Conservation (phyloP, 1,140 invertebrate species). For the Nebria ingens region DNA sequence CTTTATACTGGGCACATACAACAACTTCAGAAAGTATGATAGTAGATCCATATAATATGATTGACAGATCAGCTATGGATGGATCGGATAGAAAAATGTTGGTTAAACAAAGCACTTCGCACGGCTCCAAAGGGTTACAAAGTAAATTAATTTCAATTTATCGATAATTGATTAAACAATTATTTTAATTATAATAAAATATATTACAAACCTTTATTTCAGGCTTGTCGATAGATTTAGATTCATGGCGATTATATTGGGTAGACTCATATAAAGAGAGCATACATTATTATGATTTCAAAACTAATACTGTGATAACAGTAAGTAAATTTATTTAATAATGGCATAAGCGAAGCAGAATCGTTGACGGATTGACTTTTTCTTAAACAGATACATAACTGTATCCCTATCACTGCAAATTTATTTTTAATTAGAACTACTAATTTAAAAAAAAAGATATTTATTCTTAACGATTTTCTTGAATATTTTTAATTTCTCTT, state of each 20-base stretch:
- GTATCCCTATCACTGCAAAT: too few species aligned
- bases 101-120: constrained; percentile 23
- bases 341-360: too few species aligned
- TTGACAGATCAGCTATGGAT: constrained; percentile 58
- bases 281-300: constrained; percentile 57
- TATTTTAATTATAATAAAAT: constrained; percentile 1
- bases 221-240: constrained; percentile 53
- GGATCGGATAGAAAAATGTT: constrained; percentile 42
- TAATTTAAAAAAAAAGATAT: too few species aligned
- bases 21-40: constrained; percentile 17
- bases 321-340: constrained; percentile 32
- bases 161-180: too few species aligned
- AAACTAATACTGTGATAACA: constrained; percentile 32
- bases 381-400: too few species aligned
- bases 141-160: too few species aligned
- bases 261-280: constrained; percentile 44
- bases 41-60: constrained; percentile 30
- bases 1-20: constrained; percentile 48
- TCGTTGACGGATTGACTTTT: too few species aligned
- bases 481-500: too few species aligned
- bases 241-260: constrained; percentile 57
- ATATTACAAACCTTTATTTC: constrained; percentile 23
- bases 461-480: too few species aligned
- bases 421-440: too few species aligned
- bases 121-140: constrained; percentile 10